Evolutionary conservation across 2,888 invertebrate genomes (phyloP).

Genomic region (Pachycephus smyrnensis): DNA sequence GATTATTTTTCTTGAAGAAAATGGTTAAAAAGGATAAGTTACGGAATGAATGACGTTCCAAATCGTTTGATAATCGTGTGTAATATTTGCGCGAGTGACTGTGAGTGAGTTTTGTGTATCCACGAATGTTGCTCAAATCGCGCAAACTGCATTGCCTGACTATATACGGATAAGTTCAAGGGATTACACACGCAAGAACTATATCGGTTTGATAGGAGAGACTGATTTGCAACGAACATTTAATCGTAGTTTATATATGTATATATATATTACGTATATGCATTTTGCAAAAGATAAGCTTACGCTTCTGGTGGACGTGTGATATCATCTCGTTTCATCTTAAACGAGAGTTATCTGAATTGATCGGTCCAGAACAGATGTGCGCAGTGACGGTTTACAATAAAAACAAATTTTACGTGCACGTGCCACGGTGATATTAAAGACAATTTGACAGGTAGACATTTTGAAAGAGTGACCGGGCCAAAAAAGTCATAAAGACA

Average conservation of each 20-base stretch:
- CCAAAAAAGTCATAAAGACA: neutral
- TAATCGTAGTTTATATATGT: neutral
- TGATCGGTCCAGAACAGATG: slow-evolving; percentile 40
- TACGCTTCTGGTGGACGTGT: neutral
- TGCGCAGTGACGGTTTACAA: neutral
- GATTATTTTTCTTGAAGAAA: slow-evolving; percentile 43
- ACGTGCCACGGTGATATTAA: neutral
- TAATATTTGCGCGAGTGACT: neutral
- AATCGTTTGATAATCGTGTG: neutral
- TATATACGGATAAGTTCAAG: neutral
- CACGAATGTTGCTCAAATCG: neutral
- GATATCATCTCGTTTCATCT: slow-evolving; percentile 7
- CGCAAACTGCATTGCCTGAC: neutral
- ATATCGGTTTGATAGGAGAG: neutral
- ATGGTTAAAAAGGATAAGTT: slow-evolving; percentile 45
- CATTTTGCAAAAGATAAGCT: neutral
- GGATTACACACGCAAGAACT: neutral
- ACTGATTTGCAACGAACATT: neutral
- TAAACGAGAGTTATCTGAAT: slow-evolving; percentile 21
- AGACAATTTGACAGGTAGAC: neutral
- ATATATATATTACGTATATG: neutral
- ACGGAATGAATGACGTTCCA: slow-evolving; percentile 38
- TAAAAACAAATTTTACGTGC: neutral
- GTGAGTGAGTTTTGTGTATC: neutral
- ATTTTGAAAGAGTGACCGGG: neutral